Percentiles rank a stretch among this genome's conserved stretches.
Conservation (phyloP, 2,797 vertebrate species). For the Toxotes lorentzi region DNA sequence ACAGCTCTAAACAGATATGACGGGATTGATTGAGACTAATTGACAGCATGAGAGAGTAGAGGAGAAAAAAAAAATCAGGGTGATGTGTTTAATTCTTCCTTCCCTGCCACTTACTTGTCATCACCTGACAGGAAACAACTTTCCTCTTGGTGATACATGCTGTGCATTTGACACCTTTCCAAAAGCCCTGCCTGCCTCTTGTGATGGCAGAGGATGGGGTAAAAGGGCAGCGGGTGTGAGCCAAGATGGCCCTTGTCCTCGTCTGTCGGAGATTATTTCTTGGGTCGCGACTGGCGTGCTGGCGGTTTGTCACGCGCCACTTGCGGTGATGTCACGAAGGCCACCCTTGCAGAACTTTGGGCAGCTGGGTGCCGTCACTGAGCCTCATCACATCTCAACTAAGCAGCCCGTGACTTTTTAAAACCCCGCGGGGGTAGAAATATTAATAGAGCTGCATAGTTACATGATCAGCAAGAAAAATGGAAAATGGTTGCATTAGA, state of each 20-base stretch:
- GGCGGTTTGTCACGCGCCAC: slow-evolving; percentile 75
- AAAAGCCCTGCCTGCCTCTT: slow-evolving; percentile 43
- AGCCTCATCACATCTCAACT: slow-evolving; percentile 67
- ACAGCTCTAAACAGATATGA: slow-evolving; percentile 74
- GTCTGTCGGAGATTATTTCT: slow-evolving; percentile 80
- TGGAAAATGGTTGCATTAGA: slow-evolving; percentile 58
- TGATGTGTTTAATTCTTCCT: slow-evolving; percentile 71
- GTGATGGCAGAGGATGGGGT: slow-evolving; percentile 47
- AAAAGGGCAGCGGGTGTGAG: slow-evolving; percentile 55
- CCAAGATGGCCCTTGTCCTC: slow-evolving; percentile 72
- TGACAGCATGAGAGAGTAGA: slow-evolving; percentile 73
- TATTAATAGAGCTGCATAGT: slow-evolving; percentile 61
- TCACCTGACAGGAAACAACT: slow-evolving; percentile 80
- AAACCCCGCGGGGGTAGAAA: slow-evolving; percentile 45
- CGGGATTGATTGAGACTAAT: slow-evolving; percentile 83
- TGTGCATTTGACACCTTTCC: slow-evolving; percentile 68
- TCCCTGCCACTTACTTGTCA: slow-evolving; percentile 80
- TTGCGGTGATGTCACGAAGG: slow-evolving; percentile 74
- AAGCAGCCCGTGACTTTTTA: slow-evolving; percentile 60
- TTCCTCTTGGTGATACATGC: slow-evolving; percentile 57
- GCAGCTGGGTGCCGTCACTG: slow-evolving; percentile 80
- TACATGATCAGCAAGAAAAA: slow-evolving; percentile 60
- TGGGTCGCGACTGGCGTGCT: slow-evolving; percentile 67
- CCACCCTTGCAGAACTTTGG: slow-evolving; percentile 66
- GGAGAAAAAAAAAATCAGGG: slow-evolving; percentile 38